Percentiles rank a stretch among this genome's conserved stretches.
phyloP scores from a whole-genome alignment of 1,140 invertebrate genomes.

The Zaprionus tsacasi region DNA sequence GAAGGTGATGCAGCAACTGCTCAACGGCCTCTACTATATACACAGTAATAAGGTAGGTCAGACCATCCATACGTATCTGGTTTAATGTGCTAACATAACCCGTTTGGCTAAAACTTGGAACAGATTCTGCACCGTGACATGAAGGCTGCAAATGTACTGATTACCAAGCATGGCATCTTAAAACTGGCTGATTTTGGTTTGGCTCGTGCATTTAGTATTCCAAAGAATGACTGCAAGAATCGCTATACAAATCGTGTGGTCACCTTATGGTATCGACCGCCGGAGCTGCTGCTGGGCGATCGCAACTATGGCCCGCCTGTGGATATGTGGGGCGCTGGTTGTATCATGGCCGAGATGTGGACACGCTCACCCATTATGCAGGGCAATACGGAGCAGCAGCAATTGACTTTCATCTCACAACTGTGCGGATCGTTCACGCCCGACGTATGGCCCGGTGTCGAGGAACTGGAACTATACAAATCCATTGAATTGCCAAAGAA shows the following conservation, averaged over 20 bases:
- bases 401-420: constrained; percentile 97
- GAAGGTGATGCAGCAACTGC: constrained; percentile 98
- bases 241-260: constrained; percentile 99
- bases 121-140: constrained; percentile 97
- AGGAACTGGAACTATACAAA: constrained; percentile 95
- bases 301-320: constrained; percentile 98
- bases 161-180: constrained; percentile 97
- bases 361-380: constrained; percentile 95
- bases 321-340: constrained; percentile 99
- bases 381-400: constrained; percentile 98
- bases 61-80: background rate
- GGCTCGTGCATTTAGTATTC: constrained; percentile 95
- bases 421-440: constrained; percentile 98
- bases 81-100: background rate
- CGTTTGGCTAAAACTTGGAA: constrained; percentile 19
- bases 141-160: constrained; percentile 99
- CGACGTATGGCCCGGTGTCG: constrained; percentile 97
- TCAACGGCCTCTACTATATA: constrained; percentile 98
- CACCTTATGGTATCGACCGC: constrained; percentile 98
- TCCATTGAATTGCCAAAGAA: constrained; percentile 96
- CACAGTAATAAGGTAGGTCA: constrained; percentile 95
- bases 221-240: constrained; percentile 93
- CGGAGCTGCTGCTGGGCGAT: constrained; percentile 91
- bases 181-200: constrained; percentile 97
- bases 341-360: constrained; percentile 99